Conservation (phyloP, 2,113 vertebrate genomes). For the Coryphaenoides rupestris region DNA sequence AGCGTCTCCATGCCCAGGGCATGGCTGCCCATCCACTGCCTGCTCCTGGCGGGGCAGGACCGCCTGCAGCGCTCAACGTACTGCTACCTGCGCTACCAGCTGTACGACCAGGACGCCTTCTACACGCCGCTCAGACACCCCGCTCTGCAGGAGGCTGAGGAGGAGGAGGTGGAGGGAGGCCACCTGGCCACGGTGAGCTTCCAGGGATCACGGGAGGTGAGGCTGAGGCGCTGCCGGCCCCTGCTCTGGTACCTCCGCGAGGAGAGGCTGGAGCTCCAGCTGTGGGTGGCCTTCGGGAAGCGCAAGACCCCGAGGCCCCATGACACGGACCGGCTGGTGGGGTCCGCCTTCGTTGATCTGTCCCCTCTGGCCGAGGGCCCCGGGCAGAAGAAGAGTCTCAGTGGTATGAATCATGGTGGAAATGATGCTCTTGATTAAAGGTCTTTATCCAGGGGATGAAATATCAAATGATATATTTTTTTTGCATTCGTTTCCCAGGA, state of each 20-base stretch:
- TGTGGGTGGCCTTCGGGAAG: conserved; percentile 87
- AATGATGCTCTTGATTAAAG: neutral
- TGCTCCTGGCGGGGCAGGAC: conserved; percentile 76
- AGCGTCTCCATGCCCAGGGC: conserved; percentile 76
- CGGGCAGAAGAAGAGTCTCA: conserved; percentile 71
- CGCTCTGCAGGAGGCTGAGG: conserved; percentile 42
- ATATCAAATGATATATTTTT: neutral
- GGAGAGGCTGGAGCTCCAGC: conserved; percentile 88
- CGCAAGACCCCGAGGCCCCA: conserved; percentile 76
- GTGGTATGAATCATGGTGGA: conserved; percentile 73
- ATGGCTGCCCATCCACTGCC: conserved; percentile 83
- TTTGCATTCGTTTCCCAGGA: conserved; percentile 70
- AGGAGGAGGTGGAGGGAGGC: conserved; percentile 36
- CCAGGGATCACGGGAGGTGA: conserved; percentile 67
- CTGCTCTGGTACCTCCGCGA: conserved; percentile 90
- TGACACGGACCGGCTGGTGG: conserved; percentile 85
- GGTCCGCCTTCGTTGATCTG: conserved; percentile 86
- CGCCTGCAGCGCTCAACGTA: conserved; percentile 73
- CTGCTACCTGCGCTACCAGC: conserved; percentile 90
- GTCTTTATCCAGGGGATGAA: neutral
- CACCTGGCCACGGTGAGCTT: conserved; percentile 72
- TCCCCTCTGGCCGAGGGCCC: conserved; percentile 67
- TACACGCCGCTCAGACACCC: conserved; percentile 82
- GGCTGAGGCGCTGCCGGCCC: conserved; percentile 73
- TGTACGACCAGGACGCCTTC: conserved; percentile 79